Percentiles rank a stretch among this genome's conserved stretches.
Evolutionary conservation across 2,797 vertebrate genomes (phyloP).

Genomic region (Macroramphosus scolopax): DNA sequence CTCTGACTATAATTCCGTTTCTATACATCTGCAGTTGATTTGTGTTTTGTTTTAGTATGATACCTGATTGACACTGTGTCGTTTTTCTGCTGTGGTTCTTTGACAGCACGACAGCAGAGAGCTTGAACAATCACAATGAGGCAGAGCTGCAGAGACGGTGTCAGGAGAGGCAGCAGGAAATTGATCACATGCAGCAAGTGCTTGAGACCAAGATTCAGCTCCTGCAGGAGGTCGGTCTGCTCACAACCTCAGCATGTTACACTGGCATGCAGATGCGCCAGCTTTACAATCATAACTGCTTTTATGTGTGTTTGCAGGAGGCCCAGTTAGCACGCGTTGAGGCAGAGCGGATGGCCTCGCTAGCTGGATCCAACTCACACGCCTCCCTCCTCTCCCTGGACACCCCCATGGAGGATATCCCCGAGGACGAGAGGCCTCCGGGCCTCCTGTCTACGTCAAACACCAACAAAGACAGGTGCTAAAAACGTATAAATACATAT

Average conservation of each 20-base stretch:
- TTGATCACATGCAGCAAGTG: constrained; percentile 86
- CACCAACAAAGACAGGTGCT: constrained; percentile 80
- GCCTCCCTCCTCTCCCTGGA: constrained; percentile 79
- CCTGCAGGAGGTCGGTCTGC: constrained; percentile 85
- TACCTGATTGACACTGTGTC: too few species aligned
- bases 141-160: constrained; percentile 82
- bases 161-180: constrained; percentile 87
- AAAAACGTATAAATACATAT: not conserved
- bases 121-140: constrained; percentile 85
- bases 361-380: constrained; percentile 83
- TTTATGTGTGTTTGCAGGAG: constrained; percentile 74
- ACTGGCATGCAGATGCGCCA: too few species aligned
- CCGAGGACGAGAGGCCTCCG: constrained; percentile 61
- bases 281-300: constrained; percentile 4
- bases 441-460: constrained; percentile 60
- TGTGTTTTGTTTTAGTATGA: too few species aligned
- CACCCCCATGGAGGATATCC: constrained; percentile 77
- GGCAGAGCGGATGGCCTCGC: constrained; percentile 78
- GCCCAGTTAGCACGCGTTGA: constrained; percentile 85
- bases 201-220: constrained; percentile 90
- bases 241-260: not conserved
- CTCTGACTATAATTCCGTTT: too few species aligned
- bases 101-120: constrained; percentile 84
- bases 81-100: not conserved
- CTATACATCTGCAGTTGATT: too few species aligned